Conservation (phyloP, 2,888 invertebrate species). For the Eristalinus sepulchralis region DNA sequence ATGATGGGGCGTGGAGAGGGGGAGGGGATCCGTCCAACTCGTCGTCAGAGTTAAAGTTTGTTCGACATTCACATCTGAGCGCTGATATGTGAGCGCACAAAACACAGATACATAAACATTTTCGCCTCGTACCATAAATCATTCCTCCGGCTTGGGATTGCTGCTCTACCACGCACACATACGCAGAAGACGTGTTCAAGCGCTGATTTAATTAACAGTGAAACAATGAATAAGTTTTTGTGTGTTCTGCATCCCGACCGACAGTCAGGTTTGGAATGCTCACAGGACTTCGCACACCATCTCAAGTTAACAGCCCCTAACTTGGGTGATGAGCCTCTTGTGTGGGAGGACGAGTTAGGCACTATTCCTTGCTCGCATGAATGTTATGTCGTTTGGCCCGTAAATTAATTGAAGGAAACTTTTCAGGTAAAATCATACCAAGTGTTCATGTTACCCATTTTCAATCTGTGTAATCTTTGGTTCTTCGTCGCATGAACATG, state of each 20-base stretch:
- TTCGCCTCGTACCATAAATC: not conserved
- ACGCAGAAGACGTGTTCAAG: not conserved
- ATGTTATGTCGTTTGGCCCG: not conserved
- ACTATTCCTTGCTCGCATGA: not conserved
- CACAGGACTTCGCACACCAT: constrained; percentile 14
- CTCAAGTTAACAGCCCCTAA: not conserved
- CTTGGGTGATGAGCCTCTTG: not conserved
- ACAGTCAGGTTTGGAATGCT: not conserved
- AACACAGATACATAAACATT: not conserved
- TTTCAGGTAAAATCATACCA: constrained; percentile 4
- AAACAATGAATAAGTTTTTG: not conserved
- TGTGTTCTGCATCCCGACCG: not conserved
- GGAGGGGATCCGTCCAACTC: not conserved
- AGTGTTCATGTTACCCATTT: constrained; percentile 21
- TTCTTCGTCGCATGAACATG: not conserved
- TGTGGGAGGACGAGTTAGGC: not conserved
- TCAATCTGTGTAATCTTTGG: not conserved
- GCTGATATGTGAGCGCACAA: not conserved
- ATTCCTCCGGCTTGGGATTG: not conserved
- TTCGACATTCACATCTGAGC: not conserved
- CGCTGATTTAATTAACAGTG: constrained; percentile 14
- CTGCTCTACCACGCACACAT: not conserved
- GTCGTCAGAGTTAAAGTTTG: not conserved
- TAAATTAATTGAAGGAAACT: constrained; percentile 49
- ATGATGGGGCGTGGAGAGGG: no score